These are phyloP conservation scores for Aldabrachelys gigantea DNA, from an alignment of 2,113 vertebrate species.

Conservation along the genomic window DNA sequence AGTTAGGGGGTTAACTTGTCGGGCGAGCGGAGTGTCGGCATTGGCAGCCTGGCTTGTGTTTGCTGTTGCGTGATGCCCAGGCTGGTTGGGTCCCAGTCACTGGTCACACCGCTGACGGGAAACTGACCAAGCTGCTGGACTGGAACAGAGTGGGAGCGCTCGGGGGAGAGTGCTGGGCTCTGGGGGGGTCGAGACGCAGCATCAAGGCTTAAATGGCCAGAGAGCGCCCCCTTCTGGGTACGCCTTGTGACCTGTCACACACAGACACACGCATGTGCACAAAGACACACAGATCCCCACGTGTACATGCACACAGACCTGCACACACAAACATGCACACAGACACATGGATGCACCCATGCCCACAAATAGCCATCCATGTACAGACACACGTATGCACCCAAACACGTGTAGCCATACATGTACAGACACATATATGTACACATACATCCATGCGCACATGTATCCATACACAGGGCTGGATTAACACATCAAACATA, in stretches of 20 bases:
- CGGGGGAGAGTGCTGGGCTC: too few species aligned
- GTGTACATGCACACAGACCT: not conserved
- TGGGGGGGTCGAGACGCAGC: not conserved
- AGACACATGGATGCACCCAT: too few species aligned
- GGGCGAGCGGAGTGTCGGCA: not conserved
- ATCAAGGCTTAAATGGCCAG: not conserved
- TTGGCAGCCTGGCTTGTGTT: too few species aligned
- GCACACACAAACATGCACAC: too few species aligned
- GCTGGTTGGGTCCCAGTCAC: not conserved
- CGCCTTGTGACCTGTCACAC: not conserved
- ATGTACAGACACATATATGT: not conserved
- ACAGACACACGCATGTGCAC: not conserved
- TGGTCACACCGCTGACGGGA: not conserved
- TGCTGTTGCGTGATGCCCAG: not conserved
- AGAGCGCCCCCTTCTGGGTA: not conserved
- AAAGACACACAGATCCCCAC: slow-evolving; percentile 24
- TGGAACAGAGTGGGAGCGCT: not conserved
- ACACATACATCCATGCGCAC: too few species aligned
- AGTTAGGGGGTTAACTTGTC: too few species aligned
- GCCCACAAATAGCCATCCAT: too few species aligned
- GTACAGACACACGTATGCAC: too few species aligned
- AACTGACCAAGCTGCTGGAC: not conserved
- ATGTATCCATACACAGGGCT: too few species aligned
- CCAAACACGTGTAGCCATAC: not conserved
- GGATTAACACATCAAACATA: too few species aligned